Percentiles rank a stretch among this genome's conserved stretches.
Conservation (phyloP, 2,113 vertebrate species). For the Gavialis gangeticus region DNA sequence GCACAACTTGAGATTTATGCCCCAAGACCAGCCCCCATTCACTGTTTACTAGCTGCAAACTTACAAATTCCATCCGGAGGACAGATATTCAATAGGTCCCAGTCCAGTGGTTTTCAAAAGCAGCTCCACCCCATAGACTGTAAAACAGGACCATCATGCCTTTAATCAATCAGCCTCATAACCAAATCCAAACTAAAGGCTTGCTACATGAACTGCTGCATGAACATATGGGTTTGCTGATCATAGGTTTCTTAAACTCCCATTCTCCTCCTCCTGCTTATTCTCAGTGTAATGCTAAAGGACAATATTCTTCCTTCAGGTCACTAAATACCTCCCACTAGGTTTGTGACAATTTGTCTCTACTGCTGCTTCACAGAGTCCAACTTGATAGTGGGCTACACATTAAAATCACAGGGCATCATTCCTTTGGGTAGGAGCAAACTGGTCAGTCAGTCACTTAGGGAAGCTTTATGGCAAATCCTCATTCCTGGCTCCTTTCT, state of each 20-base stretch:
- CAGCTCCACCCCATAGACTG: constrained; percentile 94
- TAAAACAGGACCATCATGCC: background rate
- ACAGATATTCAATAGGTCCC: constrained; percentile 94
- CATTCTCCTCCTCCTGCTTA: background rate
- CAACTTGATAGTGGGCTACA: background rate
- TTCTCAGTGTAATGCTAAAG: background rate
- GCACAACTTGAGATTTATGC: rapidly evolving
- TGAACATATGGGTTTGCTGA: background rate
- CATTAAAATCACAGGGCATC: background rate
- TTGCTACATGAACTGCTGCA: background rate
- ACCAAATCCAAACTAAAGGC: background rate
- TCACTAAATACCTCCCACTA: background rate
- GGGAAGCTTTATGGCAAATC: background rate
- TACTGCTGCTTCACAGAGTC: background rate
- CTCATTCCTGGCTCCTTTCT: background rate
- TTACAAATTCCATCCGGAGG: constrained; percentile 98
- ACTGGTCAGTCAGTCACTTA: background rate
- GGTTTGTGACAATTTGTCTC: background rate
- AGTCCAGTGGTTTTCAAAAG: constrained; percentile 93
- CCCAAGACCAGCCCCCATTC: background rate
- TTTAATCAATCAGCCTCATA: background rate
- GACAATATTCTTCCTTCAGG: background rate
- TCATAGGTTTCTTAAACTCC: background rate
- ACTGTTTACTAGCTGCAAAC: constrained; percentile 46
- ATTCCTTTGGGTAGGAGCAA: background rate